Evolutionary conservation across 2,797 vertebrate genomes (phyloP), one percentile per base, ranked within the genome.

Genomic region (Lutjanus campechanus): DNA sequence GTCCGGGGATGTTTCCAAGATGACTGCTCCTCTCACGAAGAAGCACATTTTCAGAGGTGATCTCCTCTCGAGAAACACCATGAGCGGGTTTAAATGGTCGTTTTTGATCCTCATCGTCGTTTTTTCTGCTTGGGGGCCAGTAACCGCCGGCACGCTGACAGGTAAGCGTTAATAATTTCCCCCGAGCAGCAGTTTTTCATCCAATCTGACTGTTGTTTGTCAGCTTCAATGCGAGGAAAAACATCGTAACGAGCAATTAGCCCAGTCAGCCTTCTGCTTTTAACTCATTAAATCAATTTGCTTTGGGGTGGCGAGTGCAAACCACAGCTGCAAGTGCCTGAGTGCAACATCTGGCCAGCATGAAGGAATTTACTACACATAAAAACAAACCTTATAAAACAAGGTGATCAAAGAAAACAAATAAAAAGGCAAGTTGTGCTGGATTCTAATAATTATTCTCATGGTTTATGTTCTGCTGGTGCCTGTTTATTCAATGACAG

Each of bases 301-400:
- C 63, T 90, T 58, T 81, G 81, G 76, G 79, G 75, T 63, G 17
- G 59, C 11, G 77, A 59, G 62, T 6, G 58, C 11, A 75, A 36
- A 83, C 89, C 92, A 77, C 91, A 90, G 82, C 90, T 83, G 83
- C 55, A 77, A 54, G 65, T 50, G 78, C 44, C 36, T 29, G 22
- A 79, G 29, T 36, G 29, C 29, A 84, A 83, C 91, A 92, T 92
- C 89, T 92, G 91, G 90, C 19, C 61, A 29, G 56, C 85, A 69
- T 43, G 56, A 82, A 66, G 81, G 58, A 50, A 81, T 44, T 66
- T n/a, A 60, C 19, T 47, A 7, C 60, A 13, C 55, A 22, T 79
- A 63, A 89, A 82, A 53, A 54, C 2, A 82, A 53, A 54, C 2
- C 7, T 12, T 49, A 59, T 29, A 68, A 72, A 79, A 73, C 53